Base-by-base conservation (phyloP, 35 echinoderm and acorn worm genomes). In the Apostichopus japonicus region DNA sequence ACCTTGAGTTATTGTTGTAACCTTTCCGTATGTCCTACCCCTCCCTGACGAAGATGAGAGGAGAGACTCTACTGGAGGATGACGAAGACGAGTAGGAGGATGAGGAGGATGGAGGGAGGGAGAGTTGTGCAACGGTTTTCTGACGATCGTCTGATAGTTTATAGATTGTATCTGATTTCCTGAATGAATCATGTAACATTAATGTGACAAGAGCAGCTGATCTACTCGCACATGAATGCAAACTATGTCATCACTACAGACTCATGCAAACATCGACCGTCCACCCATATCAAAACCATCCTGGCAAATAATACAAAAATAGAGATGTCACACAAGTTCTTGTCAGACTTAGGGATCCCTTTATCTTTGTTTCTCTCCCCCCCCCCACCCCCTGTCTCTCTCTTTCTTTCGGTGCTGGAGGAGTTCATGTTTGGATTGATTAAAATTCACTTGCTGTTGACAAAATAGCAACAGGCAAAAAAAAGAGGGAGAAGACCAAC, bases 181-280 rank as follows among this genome's bases (percentile, higher is more conserved):
- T 67, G 63, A 67, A 67, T 67, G 63, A 67, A 67, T 67, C 63
- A 67, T 67, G 63, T 67, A 19, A 83, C 79, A 83, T 83, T 83
- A 83, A 83, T 83, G 51, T 11, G 17, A 17, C 79, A 10, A 79
- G 9, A 23, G 15, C 4, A 52, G 44, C 24, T 17, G 5, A 55
- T 17, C 79, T 8, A n/a, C 17, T 54, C 5, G n/a, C 5, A 84
- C 54, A 84, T 84, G 53, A 84, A 84, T 84, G 10, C 56, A 84
- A 56, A 84, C 53, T 59, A 59, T 55, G 19, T 59, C 54, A 23
- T 9, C 81, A 84, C 71, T 3, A 44, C 15, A n/a, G 71, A 75
- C 71, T 75, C 22, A 10, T 3, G 33, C 63, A 67, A 19, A 67
- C 63, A 67, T 67, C 63, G 0, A 15, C 63, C 19, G 2, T 17